Evolutionary conservation across 2,888 invertebrate genomes (phyloP).

Genomic region (Cylindroiulus punctatus): DNA sequence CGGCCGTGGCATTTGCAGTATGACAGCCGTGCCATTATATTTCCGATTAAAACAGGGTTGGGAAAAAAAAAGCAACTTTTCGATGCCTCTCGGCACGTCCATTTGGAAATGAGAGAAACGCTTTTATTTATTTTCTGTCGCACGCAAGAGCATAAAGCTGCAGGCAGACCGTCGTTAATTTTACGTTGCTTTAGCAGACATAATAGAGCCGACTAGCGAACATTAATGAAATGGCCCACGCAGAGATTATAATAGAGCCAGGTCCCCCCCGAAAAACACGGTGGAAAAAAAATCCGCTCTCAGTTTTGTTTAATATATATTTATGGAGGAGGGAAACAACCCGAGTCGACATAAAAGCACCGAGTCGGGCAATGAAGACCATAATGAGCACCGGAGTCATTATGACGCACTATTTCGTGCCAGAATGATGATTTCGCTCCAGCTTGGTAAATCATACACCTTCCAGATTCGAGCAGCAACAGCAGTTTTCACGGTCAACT

Average conservation of each 20-base stretch:
- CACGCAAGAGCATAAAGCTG: neutral
- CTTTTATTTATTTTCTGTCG: neutral
- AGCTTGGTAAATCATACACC: neutral
- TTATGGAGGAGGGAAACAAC: slow-evolving; percentile 10
- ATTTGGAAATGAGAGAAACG: neutral
- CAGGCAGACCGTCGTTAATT: slow-evolving; percentile 3
- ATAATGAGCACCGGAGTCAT: slow-evolving; percentile 9
- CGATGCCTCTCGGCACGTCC: neutral
- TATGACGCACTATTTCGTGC: neutral
- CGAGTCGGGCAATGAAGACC: neutral
- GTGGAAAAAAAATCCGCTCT: neutral
- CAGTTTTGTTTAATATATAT: neutral
- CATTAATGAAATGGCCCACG: slow-evolving; percentile 18
- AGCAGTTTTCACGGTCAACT: too few relatives aligned
- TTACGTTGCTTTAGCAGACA: slow-evolving; percentile 10
- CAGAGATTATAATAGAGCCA: slow-evolving; percentile 2
- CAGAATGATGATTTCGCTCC: neutral
- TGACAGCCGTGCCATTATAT: neutral
- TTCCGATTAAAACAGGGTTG: neutral
- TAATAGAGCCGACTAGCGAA: slow-evolving; percentile 1
- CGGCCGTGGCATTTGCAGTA: too few relatives aligned
- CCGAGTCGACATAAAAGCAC: neutral
- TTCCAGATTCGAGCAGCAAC: too few relatives aligned
- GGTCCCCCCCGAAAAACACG: neutral
- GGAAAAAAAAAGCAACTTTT: neutral